A percentile compares a stretch with the other conserved stretches of the same genome.
These are phyloP conservation scores for Neodiprion lecontei DNA, from an alignment of 1,140 invertebrate species.

Conservation along the genomic window DNA sequence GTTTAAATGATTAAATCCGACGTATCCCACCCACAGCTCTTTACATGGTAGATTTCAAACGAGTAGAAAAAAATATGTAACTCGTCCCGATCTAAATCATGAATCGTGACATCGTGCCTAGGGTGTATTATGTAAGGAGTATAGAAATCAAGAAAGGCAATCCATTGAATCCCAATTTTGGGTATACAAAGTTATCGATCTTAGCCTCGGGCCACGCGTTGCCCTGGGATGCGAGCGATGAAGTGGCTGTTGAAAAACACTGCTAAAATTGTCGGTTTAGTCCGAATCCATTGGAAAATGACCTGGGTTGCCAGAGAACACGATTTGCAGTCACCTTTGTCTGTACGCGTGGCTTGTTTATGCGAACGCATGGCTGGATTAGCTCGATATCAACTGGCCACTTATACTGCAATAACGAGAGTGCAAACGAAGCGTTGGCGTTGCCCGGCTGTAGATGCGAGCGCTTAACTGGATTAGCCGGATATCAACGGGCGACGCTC, in stretches of 20 bases:
- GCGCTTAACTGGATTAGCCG: conserved; percentile 6
- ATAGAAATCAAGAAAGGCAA: too few relatives aligned
- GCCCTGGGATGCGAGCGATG: not conserved
- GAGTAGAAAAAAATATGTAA: too few relatives aligned
- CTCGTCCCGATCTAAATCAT: too few relatives aligned
- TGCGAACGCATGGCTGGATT: not conserved
- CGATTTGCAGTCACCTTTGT: not conserved
- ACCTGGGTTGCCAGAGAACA: not conserved
- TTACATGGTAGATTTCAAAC: too few relatives aligned
- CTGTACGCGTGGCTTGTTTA: not conserved
- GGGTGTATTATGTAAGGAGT: too few relatives aligned
- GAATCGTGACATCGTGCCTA: too few relatives aligned
- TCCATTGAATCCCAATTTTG: not conserved
- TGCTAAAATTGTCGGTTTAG: not conserved
- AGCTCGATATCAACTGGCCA: not conserved
- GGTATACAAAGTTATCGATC: not conserved
- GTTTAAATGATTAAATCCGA: too few relatives aligned
- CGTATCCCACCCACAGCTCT: too few relatives aligned
- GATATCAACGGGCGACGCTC: conserved; percentile 6
- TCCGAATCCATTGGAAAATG: not conserved
- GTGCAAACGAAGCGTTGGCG: not conserved
- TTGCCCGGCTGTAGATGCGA: not conserved
- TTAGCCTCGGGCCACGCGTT: not conserved
- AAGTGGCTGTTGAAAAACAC: not conserved
- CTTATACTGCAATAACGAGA: not conserved